These are phyloP conservation scores for Tigriopus californicus DNA, from an alignment of 2,888 invertebrate genomes.

Conservation along the genomic window DNA sequence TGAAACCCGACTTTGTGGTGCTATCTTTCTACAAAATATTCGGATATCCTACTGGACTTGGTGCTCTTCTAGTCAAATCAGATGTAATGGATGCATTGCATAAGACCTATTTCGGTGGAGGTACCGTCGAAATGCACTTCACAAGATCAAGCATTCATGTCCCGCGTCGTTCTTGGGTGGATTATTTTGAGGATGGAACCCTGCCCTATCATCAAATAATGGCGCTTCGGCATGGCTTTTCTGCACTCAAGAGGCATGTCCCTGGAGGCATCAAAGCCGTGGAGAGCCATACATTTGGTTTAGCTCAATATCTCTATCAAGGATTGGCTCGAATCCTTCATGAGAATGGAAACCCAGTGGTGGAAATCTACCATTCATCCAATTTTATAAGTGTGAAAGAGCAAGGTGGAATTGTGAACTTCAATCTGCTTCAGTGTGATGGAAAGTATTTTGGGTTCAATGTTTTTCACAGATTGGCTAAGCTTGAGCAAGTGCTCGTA, in stretches of 20 bases:
- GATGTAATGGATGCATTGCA: constrained; percentile 28
- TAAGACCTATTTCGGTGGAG: constrained; percentile 73
- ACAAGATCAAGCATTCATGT: constrained; percentile 28
- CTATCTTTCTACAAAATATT: constrained; percentile 95
- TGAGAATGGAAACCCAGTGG: constrained; percentile 47
- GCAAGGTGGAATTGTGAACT: constrained; percentile 75
- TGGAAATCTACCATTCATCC: constrained; percentile 50
- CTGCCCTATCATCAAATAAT: constrained; percentile 65
- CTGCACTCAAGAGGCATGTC: constrained; percentile 43
- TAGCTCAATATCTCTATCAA: constrained; percentile 52
- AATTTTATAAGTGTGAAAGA: constrained; percentile 38
- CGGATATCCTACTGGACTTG: constrained; percentile 84
- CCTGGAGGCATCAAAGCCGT: constrained; percentile 31
- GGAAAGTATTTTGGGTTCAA: constrained; percentile 68
- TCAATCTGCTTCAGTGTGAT: constrained; percentile 59
- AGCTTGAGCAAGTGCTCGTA: constrained; percentile 61
- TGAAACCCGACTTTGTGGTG: constrained; percentile 69
- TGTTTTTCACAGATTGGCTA: constrained; percentile 73
- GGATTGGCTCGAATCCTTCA: constrained; percentile 45
- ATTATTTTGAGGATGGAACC: constrained; percentile 76
- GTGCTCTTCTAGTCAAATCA: constrained; percentile 62
- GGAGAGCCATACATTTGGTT: constrained; percentile 48
- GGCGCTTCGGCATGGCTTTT: constrained; percentile 57
- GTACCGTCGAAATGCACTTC: constrained; percentile 68
- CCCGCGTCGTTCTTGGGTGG: background rate